These are phyloP conservation scores for Dissostichus mawsoni DNA, from an alignment of 2,113 vertebrate species.

Conservation along the genomic window DNA sequence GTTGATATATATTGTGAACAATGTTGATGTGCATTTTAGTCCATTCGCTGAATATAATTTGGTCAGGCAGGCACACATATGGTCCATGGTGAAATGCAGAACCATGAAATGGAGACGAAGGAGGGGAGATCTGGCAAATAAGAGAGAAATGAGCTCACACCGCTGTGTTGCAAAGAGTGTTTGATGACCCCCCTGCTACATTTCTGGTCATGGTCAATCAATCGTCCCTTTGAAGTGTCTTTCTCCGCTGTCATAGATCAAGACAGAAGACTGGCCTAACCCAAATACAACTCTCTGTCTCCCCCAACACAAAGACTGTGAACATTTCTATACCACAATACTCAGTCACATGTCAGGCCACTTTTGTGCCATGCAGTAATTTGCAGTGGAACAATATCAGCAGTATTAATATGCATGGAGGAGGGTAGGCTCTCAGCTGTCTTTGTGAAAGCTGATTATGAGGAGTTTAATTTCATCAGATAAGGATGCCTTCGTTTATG, in stretches of 20 bases:
- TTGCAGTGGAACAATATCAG: conserved; percentile 53
- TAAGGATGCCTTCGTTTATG: conserved; percentile 58
- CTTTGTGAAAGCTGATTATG: conserved; percentile 73
- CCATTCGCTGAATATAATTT: conserved; percentile 8
- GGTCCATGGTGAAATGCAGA: conserved; percentile 35
- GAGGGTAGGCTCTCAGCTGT: conserved; percentile 55
- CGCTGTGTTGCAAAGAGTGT: conserved; percentile 29
- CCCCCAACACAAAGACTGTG: conserved; percentile 1
- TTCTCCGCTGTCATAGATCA: conserved; percentile 52
- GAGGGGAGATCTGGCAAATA: conserved; percentile 19
- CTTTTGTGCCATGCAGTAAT: conserved; percentile 13
- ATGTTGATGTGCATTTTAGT: conserved; percentile 8
- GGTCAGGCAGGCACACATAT: conserved; percentile 14
- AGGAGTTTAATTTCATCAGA: conserved; percentile 74
- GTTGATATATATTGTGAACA: too few relatives aligned
- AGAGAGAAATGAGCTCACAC: conserved; percentile 20
- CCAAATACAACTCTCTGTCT: conserved; percentile 34
- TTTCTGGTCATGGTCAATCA: conserved; percentile 63
- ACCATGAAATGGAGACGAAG: conserved; percentile 24
- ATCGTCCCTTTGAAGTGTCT: conserved; percentile 72
- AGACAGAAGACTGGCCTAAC: conserved; percentile 42
- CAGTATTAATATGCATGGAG: conserved; percentile 51
- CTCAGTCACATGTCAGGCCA: neutral
- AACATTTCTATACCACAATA: neutral
- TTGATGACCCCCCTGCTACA: conserved; percentile 55